A percentile compares a stretch with the other conserved stretches of the same genome.
phyloP scores from a whole-genome alignment of 2,888 invertebrate genomes.

The Tyria jacobaeae region DNA sequence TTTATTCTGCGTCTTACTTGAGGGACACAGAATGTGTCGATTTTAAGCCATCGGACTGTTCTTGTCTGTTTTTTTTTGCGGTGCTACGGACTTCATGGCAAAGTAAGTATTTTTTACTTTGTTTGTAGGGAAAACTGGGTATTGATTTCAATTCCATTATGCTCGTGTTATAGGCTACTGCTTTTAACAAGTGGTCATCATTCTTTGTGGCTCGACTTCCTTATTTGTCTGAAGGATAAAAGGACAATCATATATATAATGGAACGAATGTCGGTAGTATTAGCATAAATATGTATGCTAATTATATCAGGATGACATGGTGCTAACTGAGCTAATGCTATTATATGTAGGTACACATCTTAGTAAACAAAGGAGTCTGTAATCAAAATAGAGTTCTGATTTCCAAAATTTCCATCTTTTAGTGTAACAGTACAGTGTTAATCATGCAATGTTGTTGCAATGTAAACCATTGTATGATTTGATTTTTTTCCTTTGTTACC shows the following conservation, averaged over 20 bases:
- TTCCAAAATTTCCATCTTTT: not conserved
- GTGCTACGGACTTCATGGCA: conserved; percentile 34
- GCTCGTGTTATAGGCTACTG: conserved; percentile 27
- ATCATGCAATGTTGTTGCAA: too few relatives aligned
- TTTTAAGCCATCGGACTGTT: conserved; percentile 64
- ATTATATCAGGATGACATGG: not conserved
- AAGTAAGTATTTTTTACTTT: conserved; percentile 52
- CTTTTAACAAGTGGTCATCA: conserved; percentile 59
- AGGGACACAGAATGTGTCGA: conserved; percentile 63
- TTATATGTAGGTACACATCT: conserved; percentile 12
- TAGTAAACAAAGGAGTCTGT: conserved; percentile 20
- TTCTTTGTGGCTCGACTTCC: conserved; percentile 52
- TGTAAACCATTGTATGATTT: too few relatives aligned
- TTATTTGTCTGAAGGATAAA: conserved; percentile 21
- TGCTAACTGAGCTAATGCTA: not conserved
- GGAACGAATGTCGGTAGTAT: not conserved
- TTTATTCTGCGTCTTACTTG: conserved; percentile 76
- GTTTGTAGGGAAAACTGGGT: conserved; percentile 20
- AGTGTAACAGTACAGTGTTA: not conserved
- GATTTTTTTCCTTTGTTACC: conserved; percentile 10
- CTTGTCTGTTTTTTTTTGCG: conserved; percentile 46
- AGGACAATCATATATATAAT: not conserved
- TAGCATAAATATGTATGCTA: not conserved
- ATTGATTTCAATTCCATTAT: conserved; percentile 44
- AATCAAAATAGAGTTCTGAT: not conserved